Evolutionary conservation across 2,888 invertebrate genomes (phyloP).

Genomic region (Drosophila crucigera): DNA sequence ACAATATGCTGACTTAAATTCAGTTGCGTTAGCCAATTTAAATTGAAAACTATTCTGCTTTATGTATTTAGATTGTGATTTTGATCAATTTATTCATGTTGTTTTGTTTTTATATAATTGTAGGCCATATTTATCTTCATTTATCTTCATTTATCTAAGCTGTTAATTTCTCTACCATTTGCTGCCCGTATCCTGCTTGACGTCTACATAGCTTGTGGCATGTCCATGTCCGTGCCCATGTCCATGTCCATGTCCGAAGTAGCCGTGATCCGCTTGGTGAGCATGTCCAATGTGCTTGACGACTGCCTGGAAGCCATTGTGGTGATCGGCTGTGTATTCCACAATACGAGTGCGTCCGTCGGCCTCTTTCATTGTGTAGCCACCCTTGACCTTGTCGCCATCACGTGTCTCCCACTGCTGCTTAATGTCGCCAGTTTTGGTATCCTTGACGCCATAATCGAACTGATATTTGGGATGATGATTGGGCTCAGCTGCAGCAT

Average conservation of each 20-base stretch:
- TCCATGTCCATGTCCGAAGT: slow-evolving; percentile 51
- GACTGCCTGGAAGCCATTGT: slow-evolving; percentile 86
- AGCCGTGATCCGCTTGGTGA: slow-evolving; percentile 58
- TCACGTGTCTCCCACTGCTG: slow-evolving; percentile 86
- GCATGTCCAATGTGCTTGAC: slow-evolving; percentile 86
- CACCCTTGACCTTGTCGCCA: slow-evolving; percentile 86
- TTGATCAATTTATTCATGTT: not conserved
- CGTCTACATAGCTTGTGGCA: slow-evolving; percentile 78
- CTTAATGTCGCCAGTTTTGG: slow-evolving; percentile 86
- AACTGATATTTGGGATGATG: slow-evolving; percentile 85
- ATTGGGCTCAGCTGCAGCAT: slow-evolving; percentile 82
- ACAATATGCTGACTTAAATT: too few relatives aligned
- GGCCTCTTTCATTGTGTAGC: slow-evolving; percentile 86
- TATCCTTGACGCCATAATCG: slow-evolving; percentile 86
- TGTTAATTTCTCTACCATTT: slow-evolving; percentile 51
- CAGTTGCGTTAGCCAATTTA: too few relatives aligned
- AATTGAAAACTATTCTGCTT: accelerated
- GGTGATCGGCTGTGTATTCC: slow-evolving; percentile 86
- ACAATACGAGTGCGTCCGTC: slow-evolving; percentile 86
- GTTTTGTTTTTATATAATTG: slow-evolving; percentile 20
- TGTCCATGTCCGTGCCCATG: slow-evolving; percentile 14
- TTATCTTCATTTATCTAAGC: not conserved
- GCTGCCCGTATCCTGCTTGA: slow-evolving; percentile 72
- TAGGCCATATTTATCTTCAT: slow-evolving; percentile 3
- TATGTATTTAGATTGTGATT: not conserved